Conservation (phyloP, 2,113 vertebrate genomes). For the Gymnorhina tibicen region DNA sequence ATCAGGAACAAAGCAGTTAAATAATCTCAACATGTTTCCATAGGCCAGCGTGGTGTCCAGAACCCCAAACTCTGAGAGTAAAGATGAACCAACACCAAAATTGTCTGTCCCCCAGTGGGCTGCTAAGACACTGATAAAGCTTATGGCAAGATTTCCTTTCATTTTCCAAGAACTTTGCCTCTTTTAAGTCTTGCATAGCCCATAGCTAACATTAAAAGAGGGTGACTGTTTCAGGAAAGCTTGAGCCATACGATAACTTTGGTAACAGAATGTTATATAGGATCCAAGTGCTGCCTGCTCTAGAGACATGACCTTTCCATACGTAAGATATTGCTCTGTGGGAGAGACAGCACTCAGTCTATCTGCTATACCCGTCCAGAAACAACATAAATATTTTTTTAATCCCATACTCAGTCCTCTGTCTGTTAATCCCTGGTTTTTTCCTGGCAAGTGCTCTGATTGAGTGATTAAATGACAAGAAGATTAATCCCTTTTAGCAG, state of each 20-base stretch:
- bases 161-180: neutral
- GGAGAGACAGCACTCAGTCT: neutral
- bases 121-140: neutral
- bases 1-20: neutral
- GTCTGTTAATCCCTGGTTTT: neutral
- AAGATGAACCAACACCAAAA: neutral
- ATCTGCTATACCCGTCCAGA: neutral
- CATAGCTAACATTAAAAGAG: neutral
- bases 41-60: fast-evolving
- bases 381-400: neutral
- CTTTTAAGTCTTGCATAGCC: neutral
- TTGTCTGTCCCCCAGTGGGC: neutral
- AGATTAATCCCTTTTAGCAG: neutral
- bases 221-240: neutral
- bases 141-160: neutral
- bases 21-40: neutral
- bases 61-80: neutral
- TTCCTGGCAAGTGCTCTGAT: neutral
- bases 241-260: neutral
- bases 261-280: neutral
- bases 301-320: neutral
- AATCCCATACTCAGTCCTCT: neutral
- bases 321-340: neutral
- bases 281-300: neutral
- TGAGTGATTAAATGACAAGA: neutral